Conservation (phyloP, 92 coral and sea anemone genomes). For the Epizoanthus rinbou region DNA sequence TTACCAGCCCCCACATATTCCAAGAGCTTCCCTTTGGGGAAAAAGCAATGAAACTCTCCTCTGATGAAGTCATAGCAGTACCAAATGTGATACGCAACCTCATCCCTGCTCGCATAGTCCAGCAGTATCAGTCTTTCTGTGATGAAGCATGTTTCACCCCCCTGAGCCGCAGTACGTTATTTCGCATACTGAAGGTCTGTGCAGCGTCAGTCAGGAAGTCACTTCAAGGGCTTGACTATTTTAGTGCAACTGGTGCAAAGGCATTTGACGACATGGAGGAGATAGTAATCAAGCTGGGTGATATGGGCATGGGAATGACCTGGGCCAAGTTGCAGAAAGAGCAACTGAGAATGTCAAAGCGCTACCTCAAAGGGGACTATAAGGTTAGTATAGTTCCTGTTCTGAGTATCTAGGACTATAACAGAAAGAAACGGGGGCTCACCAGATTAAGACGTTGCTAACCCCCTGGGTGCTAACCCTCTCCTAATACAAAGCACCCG, state of each 20-base stretch:
- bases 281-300: no score
- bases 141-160: background rate
- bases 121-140: slow-evolving; percentile 1
- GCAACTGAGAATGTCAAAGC: no score
- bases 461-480: no score
- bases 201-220: background rate
- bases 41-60: background rate
- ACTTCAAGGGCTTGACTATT: background rate
- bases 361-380: no score
- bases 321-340: no score
- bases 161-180: background rate
- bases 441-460: no score
- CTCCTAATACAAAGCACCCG: no score
- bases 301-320: no score
- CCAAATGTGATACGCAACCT: background rate
- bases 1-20: background rate
- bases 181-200: background rate
- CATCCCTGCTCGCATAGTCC: background rate
- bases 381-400: no score
- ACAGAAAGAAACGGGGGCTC: no score
- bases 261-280: background rate
- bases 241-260: background rate
- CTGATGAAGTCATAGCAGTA: background rate
- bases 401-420: no score
- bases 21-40: slow-evolving; percentile 6